phyloP scores from a whole-genome alignment of 2,888 invertebrate species.

The Branchipolynoe longqiensis region DNA sequence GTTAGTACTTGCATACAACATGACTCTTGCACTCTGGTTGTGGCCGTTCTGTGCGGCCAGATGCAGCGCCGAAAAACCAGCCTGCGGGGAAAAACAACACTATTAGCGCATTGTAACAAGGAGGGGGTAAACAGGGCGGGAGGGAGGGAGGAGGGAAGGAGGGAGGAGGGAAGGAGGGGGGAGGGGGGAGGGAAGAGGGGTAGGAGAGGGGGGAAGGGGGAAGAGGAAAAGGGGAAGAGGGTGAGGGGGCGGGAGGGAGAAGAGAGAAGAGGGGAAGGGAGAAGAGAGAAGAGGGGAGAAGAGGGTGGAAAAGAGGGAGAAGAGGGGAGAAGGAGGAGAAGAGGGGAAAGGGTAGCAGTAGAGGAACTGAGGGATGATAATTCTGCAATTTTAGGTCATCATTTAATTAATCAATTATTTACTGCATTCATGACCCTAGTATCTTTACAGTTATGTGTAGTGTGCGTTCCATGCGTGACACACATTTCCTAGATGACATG shows the following conservation, averaged over 20 bases:
- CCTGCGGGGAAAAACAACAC: constrained; percentile 82
- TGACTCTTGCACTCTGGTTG: constrained; percentile 94
- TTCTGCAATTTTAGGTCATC: neutral
- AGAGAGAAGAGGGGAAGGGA: no score
- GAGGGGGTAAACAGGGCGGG: neutral
- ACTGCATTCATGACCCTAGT: neutral
- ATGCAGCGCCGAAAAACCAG: constrained; percentile 96
- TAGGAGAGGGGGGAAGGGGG: no score
- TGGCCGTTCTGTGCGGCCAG: constrained; percentile 97
- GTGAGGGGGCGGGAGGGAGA: no score
- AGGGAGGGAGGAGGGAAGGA: neutral
- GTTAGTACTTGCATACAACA: constrained; percentile 92
- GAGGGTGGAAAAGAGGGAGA: no score
- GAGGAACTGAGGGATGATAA: no score
- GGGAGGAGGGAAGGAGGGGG: neutral
- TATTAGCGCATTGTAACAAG: neutral
- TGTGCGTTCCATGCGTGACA: neutral
- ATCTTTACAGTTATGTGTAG: neutral
- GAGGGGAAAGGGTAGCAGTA: no score
- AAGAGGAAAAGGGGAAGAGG: no score
- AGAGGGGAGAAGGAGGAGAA: no score
- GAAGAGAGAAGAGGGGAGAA: no score
- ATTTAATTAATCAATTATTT: neutral
- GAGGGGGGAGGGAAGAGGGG: neutral
- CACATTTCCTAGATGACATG: no score